Conservation (phyloP, 1,140 invertebrate species). For the Meteorus sp. region DNA sequence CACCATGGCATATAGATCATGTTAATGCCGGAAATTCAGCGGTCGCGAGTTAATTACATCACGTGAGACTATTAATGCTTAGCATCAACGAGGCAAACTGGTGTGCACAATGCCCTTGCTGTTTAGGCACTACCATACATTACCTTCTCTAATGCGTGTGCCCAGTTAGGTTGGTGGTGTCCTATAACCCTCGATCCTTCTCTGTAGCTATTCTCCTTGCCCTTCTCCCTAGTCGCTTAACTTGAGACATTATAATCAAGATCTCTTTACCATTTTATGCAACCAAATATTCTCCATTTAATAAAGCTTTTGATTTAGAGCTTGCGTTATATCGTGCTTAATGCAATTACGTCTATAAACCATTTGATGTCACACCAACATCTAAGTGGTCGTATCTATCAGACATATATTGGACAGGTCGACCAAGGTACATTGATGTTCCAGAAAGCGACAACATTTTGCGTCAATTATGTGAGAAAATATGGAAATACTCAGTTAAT, state of each 20-base stretch:
- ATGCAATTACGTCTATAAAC: background rate
- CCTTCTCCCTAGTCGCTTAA: too few relatives aligned
- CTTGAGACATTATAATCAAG: slow-evolving; percentile 48
- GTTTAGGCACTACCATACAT: slow-evolving; percentile 47
- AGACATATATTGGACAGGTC: too few relatives aligned
- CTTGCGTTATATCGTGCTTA: background rate
- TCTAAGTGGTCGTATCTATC: slow-evolving; percentile 4
- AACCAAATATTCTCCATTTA: slow-evolving; percentile 14
- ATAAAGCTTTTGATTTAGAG: slow-evolving; percentile 27
- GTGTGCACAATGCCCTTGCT: slow-evolving; percentile 37
- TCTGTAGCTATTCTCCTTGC: too few relatives aligned
- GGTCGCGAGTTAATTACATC: slow-evolving; percentile 47
- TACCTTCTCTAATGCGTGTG: slow-evolving; percentile 31
- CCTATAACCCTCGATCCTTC: background rate
- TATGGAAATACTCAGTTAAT: too few relatives aligned
- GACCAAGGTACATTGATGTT: too few relatives aligned
- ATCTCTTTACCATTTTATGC: slow-evolving; percentile 25
- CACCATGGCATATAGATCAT: slow-evolving; percentile 26
- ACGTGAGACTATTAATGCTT: slow-evolving; percentile 46
- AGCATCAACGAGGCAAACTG: slow-evolving; percentile 18
- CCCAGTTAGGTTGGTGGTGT: too few relatives aligned
- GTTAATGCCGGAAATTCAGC: slow-evolving; percentile 43
- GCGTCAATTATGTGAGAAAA: too few relatives aligned
- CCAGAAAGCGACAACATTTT: too few relatives aligned
- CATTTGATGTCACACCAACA: slow-evolving; percentile 11